Evolutionary conservation across 2,113 vertebrate genomes (phyloP), one percentile per base, ranked within the genome.

Genomic region (Poeciliopsis retropinna): DNA sequence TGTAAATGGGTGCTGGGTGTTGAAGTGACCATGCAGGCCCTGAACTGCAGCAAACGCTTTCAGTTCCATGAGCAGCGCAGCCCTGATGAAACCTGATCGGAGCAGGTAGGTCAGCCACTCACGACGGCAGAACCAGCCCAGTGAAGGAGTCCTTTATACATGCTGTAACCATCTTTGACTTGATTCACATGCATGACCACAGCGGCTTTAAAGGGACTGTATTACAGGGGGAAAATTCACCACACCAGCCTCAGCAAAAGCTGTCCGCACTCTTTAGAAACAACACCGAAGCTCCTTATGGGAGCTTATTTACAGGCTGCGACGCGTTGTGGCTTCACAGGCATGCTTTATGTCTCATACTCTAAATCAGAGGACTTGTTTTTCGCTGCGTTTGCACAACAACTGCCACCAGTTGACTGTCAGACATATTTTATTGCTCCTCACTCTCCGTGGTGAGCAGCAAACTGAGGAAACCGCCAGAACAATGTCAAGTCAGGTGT

Each of bases 51-150:
- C 61, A 66, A 87, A 66, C 67, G n/a, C 75, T 54, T 84, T 39
- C 61, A 19, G 86, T 74, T 73, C 47, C 67, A 66, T 76, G 85
- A 88, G 76, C 61, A 60, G 72, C 34, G 14, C 54, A 25, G 80
- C 57, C 63, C 72, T n/a, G 19, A 78, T 86, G 83, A 88, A 91
- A 92, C 83, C 89, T 77, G 88, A 89, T 86, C 73, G n/a, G 72
- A 82, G 84, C 84, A 67, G 86, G 89, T 90, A 83, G 89, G 75
- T 81, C 88, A 86, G 73, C 68, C 47, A 17, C n/a, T 68, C 44
- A 27, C 70, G 25, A 72, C 80, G 65, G 71, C 80, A 79, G 31
- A 32, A 63, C 64, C 76, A 78, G 73, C 75, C 68, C 76, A 61
- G 70, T 62, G 65, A 86, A 17, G 22, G 51, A 57, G 51, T 76